Evolutionary conservation across 2,888 invertebrate species (phyloP).

Genomic region (Leucoma salicis): DNA sequence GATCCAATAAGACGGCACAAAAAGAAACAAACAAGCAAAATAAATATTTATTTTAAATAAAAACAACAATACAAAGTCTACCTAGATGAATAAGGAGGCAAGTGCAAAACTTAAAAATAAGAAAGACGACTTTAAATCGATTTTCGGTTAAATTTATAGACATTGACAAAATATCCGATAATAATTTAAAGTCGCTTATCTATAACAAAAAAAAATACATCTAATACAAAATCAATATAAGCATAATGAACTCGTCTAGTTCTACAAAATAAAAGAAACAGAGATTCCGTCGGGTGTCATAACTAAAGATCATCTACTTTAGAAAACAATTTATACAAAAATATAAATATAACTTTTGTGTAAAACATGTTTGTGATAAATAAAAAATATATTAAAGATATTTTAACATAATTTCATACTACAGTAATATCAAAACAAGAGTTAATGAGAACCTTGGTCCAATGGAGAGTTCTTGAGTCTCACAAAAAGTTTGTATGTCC

Average conservation of each 20-base stretch:
- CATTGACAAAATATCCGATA: neutral
- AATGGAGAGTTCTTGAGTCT: slow-evolving; percentile 39
- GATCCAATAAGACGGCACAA: slow-evolving; percentile 5
- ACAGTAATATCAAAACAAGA: slow-evolving; percentile 16
- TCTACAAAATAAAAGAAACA: neutral
- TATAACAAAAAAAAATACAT: neutral
- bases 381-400: too few relatives aligned
- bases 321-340: neutral
- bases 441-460: slow-evolving; percentile 60
- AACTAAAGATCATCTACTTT: neutral
- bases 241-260: neutral
- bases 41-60: slow-evolving; percentile 19
- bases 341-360: too few relatives aligned
- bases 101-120: neutral
- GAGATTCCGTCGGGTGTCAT: neutral
- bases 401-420: too few relatives aligned
- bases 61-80: slow-evolving; percentile 11
- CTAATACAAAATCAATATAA: neutral
- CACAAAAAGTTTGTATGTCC: slow-evolving; percentile 54
- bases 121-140: neutral
- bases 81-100: too few relatives aligned
- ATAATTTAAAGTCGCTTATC: neutral
- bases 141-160: neutral
- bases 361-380: too few relatives aligned
- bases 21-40: slow-evolving; percentile 21